Evolutionary conservation across 2,797 vertebrate genomes (phyloP).

Genomic region (Taeniopygia guttata): DNA sequence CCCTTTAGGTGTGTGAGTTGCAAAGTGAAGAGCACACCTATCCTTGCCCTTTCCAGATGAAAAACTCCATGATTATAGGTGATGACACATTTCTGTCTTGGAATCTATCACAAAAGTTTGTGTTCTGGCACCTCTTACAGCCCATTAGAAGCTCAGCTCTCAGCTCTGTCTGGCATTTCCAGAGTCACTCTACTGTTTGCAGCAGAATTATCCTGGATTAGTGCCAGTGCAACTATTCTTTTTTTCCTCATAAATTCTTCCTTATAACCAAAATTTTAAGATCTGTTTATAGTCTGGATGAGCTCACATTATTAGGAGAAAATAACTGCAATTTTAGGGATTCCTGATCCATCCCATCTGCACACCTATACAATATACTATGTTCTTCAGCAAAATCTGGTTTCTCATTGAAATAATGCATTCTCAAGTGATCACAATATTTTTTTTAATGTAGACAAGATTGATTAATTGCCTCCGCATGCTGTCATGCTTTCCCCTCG

Average conservation of each 20-base stretch:
- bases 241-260: background rate
- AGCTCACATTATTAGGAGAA: background rate
- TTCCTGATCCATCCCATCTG: background rate
- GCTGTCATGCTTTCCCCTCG: background rate
- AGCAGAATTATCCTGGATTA: background rate
- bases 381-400: background rate
- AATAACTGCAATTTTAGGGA: background rate
- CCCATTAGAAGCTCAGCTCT: background rate
- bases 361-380: background rate
- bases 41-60: background rate
- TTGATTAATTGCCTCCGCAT: background rate
- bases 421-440: background rate
- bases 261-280: background rate
- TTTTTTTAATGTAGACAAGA: background rate
- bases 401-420: background rate
- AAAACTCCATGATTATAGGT: background rate
- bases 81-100: background rate
- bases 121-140: background rate
- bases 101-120: background rate
- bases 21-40: background rate
- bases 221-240: background rate
- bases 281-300: background rate
- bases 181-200: background rate
- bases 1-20: background rate
- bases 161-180: background rate